phyloP scores from a whole-genome alignment of 2,888 invertebrate genomes.

The Himalopsyche japonica region DNA sequence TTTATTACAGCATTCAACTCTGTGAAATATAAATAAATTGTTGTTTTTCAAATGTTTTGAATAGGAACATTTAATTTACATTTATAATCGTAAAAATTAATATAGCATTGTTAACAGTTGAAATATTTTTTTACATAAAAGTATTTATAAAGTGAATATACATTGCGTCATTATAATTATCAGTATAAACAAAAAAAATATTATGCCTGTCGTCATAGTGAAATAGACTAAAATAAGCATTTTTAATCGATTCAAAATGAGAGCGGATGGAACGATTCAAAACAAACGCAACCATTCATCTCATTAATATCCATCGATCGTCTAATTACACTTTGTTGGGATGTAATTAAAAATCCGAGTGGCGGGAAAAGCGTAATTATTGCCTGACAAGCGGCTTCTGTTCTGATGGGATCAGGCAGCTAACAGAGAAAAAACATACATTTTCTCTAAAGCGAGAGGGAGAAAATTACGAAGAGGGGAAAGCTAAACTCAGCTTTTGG shows the following conservation, averaged over 20 bases:
- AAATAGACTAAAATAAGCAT: neutral
- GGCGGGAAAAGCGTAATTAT: conserved; percentile 40
- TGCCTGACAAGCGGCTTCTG: conserved; percentile 36
- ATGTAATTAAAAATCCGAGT: conserved; percentile 40
- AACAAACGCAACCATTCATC: conserved; percentile 19
- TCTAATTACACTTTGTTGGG: conserved; percentile 36
- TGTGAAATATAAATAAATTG: too few species aligned
- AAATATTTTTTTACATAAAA: too few species aligned
- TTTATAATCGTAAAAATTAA: too few species aligned
- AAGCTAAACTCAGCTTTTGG: conserved; percentile 24
- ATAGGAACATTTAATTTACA: too few species aligned
- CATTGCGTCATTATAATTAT: too few species aligned
- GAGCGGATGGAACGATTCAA: conserved; percentile 5
- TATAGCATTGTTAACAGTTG: too few species aligned
- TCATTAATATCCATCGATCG: conserved; percentile 37
- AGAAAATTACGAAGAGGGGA: conserved; percentile 13
- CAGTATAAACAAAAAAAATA: too few species aligned
- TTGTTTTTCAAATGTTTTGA: too few species aligned
- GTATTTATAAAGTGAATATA: too few species aligned
- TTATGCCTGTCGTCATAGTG: too few species aligned
- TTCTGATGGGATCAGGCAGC: neutral
- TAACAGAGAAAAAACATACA: neutral
- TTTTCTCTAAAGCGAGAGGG: neutral
- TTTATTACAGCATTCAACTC: too few species aligned
- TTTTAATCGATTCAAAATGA: neutral